phyloP scores from a whole-genome alignment of 2,113 vertebrate genomes.

The Micromys minutus region DNA sequence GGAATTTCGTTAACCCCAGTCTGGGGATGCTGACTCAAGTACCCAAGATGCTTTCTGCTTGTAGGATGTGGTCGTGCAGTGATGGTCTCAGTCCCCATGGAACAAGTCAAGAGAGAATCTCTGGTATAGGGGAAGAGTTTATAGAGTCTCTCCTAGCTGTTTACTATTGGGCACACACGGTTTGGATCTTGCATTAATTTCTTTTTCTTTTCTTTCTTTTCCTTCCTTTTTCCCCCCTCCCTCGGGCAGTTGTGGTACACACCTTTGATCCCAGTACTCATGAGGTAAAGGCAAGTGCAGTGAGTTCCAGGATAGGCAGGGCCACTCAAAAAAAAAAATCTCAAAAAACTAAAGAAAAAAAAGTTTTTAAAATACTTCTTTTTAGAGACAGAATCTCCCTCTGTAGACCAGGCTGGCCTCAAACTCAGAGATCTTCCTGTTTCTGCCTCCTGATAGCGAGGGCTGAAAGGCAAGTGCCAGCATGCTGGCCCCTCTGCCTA shows the following conservation, averaged over 20 bases:
- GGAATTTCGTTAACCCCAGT: neutral
- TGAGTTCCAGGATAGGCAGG: neutral
- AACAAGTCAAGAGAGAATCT: neutral
- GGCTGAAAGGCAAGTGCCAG: neutral
- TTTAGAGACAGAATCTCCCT: neutral
- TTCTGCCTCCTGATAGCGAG: neutral
- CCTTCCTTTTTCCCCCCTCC: too few species aligned
- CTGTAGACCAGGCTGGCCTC: neutral
- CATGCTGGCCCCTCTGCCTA: neutral
- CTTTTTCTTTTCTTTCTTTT: too few species aligned
- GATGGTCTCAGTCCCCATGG: neutral
- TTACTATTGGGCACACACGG: neutral
- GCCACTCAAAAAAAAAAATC: neutral
- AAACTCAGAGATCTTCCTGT: neutral
- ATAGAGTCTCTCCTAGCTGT: neutral
- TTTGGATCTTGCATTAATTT: neutral
- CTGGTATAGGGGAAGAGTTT: too few species aligned
- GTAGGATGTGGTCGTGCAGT: fast-evolving
- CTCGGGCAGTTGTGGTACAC: neutral
- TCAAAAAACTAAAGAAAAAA: neutral
- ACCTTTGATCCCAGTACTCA: neutral
- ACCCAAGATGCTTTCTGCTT: too few species aligned
- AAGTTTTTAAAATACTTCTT: neutral
- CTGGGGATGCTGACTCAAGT: neutral
- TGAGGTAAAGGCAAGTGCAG: neutral